These are phyloP conservation scores for Chouioia cunea DNA, from an alignment of 2,888 invertebrate species.

Conservation along the genomic window DNA sequence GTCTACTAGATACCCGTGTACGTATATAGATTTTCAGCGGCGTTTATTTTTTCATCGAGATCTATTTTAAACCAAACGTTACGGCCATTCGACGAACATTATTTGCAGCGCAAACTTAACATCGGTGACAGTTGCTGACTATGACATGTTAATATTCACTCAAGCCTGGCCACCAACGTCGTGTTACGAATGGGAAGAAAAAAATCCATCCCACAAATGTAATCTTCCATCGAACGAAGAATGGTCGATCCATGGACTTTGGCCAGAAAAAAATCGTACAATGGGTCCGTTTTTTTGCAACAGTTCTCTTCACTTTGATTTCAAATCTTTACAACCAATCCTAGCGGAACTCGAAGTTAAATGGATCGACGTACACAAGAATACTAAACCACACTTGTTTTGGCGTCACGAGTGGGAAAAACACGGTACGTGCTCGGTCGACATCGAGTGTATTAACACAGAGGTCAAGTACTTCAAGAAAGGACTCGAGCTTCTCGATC, in stretches of 20 bases:
- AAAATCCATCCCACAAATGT: slow-evolving; percentile 74
- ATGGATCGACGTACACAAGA: slow-evolving; percentile 82
- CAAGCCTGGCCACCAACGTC: slow-evolving; percentile 84
- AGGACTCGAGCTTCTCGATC: slow-evolving; percentile 74
- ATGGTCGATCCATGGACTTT: slow-evolving; percentile 87
- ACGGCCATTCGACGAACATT: too few species aligned
- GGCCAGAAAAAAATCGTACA: slow-evolving; percentile 81
- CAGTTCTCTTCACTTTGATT: slow-evolving; percentile 76
- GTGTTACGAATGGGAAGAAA: slow-evolving; percentile 79
- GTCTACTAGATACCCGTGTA: too few species aligned
- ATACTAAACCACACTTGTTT: slow-evolving; percentile 71
- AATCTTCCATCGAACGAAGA: slow-evolving; percentile 73
- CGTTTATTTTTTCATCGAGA: too few species aligned
- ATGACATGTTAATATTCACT: slow-evolving; percentile 84
- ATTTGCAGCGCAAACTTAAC: too few species aligned
- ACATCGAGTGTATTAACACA: slow-evolving; percentile 71
- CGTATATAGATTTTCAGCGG: too few species aligned
- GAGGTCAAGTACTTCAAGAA: slow-evolving; percentile 79
- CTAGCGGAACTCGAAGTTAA: slow-evolving; percentile 71
- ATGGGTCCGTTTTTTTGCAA: slow-evolving; percentile 82
- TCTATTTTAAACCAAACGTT: too few species aligned
- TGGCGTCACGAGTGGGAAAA: slow-evolving; percentile 89
- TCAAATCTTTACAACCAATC: slow-evolving; percentile 73
- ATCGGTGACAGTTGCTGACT: slow-evolving; percentile 62
- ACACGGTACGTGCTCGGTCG: slow-evolving; percentile 84